Evolutionary conservation across 2,888 invertebrate genomes (phyloP).

Genomic region (Andrena bicolor): DNA sequence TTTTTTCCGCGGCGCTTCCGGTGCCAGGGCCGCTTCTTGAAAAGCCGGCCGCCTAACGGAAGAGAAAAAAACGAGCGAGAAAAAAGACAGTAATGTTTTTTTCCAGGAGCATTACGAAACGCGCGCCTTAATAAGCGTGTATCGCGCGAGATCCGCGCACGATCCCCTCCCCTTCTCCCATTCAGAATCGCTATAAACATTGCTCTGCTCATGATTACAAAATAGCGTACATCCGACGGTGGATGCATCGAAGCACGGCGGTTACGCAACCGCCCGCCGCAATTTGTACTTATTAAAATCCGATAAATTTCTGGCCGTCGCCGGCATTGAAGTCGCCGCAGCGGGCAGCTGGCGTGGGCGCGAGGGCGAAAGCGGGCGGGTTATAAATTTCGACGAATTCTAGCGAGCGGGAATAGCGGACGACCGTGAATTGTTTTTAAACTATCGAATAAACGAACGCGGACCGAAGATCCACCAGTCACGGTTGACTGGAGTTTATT

Average conservation of each 20-base stretch:
- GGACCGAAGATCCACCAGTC: too few species aligned
- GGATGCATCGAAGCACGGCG: constrained; percentile 80
- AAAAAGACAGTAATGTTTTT: constrained; percentile 64
- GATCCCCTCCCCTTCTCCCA: constrained; percentile 57
- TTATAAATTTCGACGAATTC: too few species aligned
- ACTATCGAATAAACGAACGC: too few species aligned
- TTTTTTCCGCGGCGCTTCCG: constrained; percentile 38
- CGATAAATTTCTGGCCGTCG: constrained; percentile 63
- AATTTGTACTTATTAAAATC: constrained; percentile 73
- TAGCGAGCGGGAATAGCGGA: too few species aligned
- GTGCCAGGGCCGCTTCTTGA: constrained; percentile 31
- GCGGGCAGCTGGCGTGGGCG: not conserved
- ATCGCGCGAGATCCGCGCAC: constrained; percentile 80
- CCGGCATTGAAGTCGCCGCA: constrained; percentile 45
- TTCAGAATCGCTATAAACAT: constrained; percentile 80
- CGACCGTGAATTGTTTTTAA: too few species aligned
- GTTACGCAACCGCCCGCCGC: constrained; percentile 63
- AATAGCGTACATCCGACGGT: constrained; percentile 84
- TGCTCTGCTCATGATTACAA: constrained; percentile 83
- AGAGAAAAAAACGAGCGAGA: constrained; percentile 43
- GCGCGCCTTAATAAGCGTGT: constrained; percentile 80
- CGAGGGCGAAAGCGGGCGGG: too few species aligned
- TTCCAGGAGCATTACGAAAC: constrained; percentile 80
- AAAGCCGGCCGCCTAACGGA: constrained; percentile 50
- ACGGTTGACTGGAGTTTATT: too few species aligned